These are phyloP conservation scores for Anolis apletophallus DNA, from an alignment of 2,797 vertebrate species.

Conservation along the genomic window DNA sequence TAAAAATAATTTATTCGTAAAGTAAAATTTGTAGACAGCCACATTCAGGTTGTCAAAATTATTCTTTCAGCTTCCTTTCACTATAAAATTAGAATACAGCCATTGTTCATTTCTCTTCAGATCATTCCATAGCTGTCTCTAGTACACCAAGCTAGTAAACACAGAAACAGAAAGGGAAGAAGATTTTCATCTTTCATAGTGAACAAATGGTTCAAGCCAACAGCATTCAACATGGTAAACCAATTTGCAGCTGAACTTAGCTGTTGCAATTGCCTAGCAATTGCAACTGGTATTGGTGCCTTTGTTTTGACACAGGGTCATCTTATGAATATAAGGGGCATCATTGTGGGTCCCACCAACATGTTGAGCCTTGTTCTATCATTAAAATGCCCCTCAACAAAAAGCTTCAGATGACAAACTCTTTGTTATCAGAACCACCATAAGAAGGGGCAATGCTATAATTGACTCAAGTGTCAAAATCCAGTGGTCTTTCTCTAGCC, in stretches of 20 bases:
- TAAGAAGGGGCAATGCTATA: too few species aligned
- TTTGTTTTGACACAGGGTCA: background rate
- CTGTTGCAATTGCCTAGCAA: background rate
- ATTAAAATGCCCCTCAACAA: too few species aligned
- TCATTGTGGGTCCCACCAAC: too few species aligned
- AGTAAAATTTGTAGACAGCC: background rate
- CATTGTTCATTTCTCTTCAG: background rate
- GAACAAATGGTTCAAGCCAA: background rate
- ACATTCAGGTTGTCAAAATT: background rate
- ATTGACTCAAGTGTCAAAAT: background rate
- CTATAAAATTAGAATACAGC: background rate
- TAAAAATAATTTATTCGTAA: too few species aligned
- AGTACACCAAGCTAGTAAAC: background rate
- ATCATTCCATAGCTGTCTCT: background rate
- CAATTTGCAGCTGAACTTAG: background rate
- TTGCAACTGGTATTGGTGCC: too few species aligned
- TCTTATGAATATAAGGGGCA: too few species aligned
- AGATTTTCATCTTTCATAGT: too few species aligned
- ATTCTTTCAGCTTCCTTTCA: background rate
- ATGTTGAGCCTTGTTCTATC: too few species aligned
- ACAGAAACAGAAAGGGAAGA: background rate
- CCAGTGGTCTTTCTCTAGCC: conserved; percentile 1
- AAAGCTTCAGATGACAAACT: too few species aligned
- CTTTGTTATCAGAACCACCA: too few species aligned
- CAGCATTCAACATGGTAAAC: background rate